phyloP scores from a whole-genome alignment of 1,140 invertebrate species.

The Tetraneura akinire region DNA sequence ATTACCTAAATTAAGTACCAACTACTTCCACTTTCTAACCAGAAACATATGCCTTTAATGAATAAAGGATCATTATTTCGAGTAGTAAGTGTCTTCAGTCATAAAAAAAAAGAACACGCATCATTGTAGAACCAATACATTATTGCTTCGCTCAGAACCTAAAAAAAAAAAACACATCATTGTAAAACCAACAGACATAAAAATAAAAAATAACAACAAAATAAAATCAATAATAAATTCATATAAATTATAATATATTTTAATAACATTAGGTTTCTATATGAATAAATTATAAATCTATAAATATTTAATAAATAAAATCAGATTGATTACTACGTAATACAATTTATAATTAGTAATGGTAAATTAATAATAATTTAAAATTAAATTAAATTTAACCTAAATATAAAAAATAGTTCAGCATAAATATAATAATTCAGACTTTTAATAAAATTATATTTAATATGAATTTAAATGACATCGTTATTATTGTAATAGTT shows the following conservation, averaged over 20 bases:
- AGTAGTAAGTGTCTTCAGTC: too few relatives aligned
- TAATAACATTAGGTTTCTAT: neutral
- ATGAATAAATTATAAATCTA: neutral
- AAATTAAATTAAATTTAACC: constrained; percentile 5
- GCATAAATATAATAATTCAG: constrained; percentile 5
- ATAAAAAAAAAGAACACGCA: too few relatives aligned
- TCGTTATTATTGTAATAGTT: neutral
- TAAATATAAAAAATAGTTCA: constrained; percentile 17
- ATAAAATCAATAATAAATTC: too few relatives aligned
- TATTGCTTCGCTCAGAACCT: too few relatives aligned
- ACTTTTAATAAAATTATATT: neutral
- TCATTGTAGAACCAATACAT: too few relatives aligned
- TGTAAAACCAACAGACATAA: too few relatives aligned
- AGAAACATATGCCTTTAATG: too few relatives aligned
- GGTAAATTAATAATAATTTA: neutral
- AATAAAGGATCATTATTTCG: too few relatives aligned
- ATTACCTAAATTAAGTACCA: too few relatives aligned
- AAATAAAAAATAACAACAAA: neutral
- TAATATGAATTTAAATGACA: constrained; percentile 29
- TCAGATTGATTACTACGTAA: neutral
- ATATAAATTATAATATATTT: neutral
- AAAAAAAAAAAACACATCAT: neutral
- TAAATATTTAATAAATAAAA: neutral
- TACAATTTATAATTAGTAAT: neutral
- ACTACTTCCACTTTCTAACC: too few relatives aligned